Base-by-base conservation (phyloP, 2,113 vertebrate genomes). In the Sturnira hondurensis region DNA sequence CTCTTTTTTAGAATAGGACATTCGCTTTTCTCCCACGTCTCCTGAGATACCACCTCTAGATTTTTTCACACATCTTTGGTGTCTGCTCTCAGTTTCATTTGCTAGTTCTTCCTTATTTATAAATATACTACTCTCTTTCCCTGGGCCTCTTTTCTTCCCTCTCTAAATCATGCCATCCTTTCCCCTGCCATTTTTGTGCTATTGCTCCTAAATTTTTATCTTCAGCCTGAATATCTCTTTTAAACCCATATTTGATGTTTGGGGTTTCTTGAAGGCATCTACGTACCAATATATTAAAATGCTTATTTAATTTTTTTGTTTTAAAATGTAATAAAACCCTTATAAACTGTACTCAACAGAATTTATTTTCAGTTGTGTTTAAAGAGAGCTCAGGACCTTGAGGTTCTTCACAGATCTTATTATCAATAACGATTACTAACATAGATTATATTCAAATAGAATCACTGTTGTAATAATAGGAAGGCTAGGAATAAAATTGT, bases 351-450 rank as follows among this genome's bases (percentile, higher is more conserved):
- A 50, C 9, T 92, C 19, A 77, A 70, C 26, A 93, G 47, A 90
- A 90, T 95, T 76, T 95, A n/a, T 58, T 89, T 77, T 87, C 22
- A 77, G 41, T 97, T 58, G 24, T 5, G 70, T 76, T 93, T 65
- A 77, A 91, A 83, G n/a, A 93, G 28, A 84, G 16, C 78, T 95
- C 7, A 91, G 24, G 31, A 80, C 24, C 7, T 81, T 91, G 19
- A 70, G 22, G 0, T 78, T 96, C 33, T 67, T 89, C 82, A 41
- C 3, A 82, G 4, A 7, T 28, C 33, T 96, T 9, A n/a, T 82
- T 50, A 74, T 89, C n/a, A 89, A 13, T 92, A 86, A 54, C n/a
- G 65, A 28, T 80, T 96, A 85, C 33, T 88, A 71, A 52, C 83
- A 22, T 24, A 67, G 24, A 26, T 91, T 88, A 50, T 67, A 33